Conservation (phyloP, 2,113 vertebrate genomes). For the Vulpes ferrilata region DNA sequence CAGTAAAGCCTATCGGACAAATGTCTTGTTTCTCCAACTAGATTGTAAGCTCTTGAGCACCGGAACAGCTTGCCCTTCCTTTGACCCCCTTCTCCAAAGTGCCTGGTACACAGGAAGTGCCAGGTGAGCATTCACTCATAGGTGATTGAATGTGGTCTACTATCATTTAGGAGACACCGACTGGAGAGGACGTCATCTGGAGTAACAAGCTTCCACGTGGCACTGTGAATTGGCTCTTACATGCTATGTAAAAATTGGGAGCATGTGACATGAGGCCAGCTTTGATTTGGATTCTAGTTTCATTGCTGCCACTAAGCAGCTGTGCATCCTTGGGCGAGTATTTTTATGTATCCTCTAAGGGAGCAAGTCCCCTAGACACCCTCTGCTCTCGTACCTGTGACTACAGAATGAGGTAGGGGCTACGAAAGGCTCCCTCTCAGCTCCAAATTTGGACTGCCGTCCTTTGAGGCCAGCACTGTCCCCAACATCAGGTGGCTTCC, state of each 20-base stretch:
- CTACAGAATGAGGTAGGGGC: not conserved
- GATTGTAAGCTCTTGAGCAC: not conserved
- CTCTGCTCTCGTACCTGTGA: not conserved
- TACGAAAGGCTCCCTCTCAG: not conserved
- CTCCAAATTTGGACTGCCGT: not conserved
- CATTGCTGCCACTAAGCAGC: not conserved
- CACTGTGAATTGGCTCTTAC: not conserved
- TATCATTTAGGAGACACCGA: not conserved
- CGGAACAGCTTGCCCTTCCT: not conserved
- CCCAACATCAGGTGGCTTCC: not conserved
- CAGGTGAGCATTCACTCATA: rapidly evolving
- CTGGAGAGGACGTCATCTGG: not conserved
- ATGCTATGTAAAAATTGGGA: not conserved
- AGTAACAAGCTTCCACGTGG: not conserved
- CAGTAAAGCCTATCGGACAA: not conserved
- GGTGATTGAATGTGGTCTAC: too few species aligned
- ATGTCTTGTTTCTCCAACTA: not conserved
- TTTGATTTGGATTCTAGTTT: not conserved
- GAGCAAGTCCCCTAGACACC: not conserved
- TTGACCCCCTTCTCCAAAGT: not conserved
- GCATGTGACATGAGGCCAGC: not conserved
- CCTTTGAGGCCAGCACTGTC: not conserved
- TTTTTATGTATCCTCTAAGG: not conserved
- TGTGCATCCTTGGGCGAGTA: not conserved
- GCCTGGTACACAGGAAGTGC: not conserved